A percentile compares a stretch with the other conserved stretches of the same genome.
Conservation (phyloP, 2,113 vertebrate species). For the Esox niger region DNA sequence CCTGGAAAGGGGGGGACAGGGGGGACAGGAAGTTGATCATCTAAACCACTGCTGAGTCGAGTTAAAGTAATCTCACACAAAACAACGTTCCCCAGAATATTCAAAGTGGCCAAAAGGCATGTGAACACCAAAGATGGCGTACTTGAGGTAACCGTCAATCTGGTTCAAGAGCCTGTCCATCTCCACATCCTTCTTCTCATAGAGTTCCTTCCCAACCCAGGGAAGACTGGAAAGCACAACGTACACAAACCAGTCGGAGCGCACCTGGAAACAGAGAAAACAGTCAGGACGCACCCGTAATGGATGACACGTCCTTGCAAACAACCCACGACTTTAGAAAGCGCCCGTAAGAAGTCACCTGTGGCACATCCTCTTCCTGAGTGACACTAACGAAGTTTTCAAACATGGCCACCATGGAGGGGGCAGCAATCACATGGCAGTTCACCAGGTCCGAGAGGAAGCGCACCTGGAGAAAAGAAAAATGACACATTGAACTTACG, state of each 20-base stretch:
- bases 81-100: not conserved
- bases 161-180: conserved; percentile 93
- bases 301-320: not conserved
- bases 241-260: conserved; percentile 95
- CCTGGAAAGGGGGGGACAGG: too few relatives aligned
- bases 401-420: conserved; percentile 98
- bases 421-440: conserved; percentile 96
- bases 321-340: not conserved
- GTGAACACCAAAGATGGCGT: conserved; percentile 40
- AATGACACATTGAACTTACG: too few relatives aligned
- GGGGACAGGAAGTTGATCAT: too few relatives aligned
- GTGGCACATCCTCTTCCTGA: conserved; percentile 95
- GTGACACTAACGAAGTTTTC: conserved; percentile 95
- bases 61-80: not conserved
- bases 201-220: conserved; percentile 97
- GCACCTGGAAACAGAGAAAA: conserved; percentile 73
- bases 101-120: not conserved
- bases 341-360: conserved; percentile 70
- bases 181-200: conserved; percentile 98
- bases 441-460: conserved; percentile 96
- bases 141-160: conserved; percentile 95
- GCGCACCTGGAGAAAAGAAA: conserved; percentile 78
- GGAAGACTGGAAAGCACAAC: conserved; percentile 91
- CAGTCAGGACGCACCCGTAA: not conserved
- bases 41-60: not conserved